phyloP scores from a whole-genome alignment of 2,797 vertebrate genomes.

The Synanceia verrucosa region DNA sequence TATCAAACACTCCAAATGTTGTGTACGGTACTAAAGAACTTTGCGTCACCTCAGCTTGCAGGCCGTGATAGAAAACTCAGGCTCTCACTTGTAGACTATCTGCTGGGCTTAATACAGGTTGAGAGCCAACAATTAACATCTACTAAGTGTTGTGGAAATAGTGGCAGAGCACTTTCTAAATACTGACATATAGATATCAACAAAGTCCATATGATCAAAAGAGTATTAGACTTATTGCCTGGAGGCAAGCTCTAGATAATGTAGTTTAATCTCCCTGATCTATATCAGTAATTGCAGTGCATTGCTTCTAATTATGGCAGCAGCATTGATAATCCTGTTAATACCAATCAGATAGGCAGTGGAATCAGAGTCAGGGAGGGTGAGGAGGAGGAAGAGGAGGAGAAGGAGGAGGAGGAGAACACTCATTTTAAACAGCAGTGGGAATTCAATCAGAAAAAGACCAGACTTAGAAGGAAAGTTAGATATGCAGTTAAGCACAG shows the following conservation, averaged over 20 bases:
- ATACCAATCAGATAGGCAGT: conserved; percentile 77
- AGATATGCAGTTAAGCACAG: conserved; percentile 1
- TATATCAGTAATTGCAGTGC: conserved; percentile 79
- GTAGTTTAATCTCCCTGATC: conserved; percentile 80
- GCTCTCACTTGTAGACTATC: conserved; percentile 10
- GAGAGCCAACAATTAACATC: conserved; percentile 52
- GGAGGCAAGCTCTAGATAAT: conserved; percentile 69
- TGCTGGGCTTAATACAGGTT: conserved; percentile 26
- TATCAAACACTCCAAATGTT: conserved; percentile 30
- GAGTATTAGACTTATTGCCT: conserved; percentile 66
- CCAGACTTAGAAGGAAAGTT: neutral
- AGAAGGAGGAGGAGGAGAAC: conserved; percentile 40
- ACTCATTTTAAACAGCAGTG: conserved; percentile 9
- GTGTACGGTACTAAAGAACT: conserved; percentile 20
- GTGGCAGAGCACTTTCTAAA: conserved; percentile 45
- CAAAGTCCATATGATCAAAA: conserved; percentile 68
- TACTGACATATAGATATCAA: conserved; percentile 56
- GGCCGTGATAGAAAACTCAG: conserved; percentile 5
- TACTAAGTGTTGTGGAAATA: conserved; percentile 42
- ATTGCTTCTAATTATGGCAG: conserved; percentile 81
- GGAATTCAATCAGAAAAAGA: conserved; percentile 26
- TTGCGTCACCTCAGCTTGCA: conserved; percentile 22
- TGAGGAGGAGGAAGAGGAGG: conserved; percentile 40
- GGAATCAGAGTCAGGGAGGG: conserved; percentile 55
- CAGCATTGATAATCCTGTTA: conserved; percentile 82